These are phyloP conservation scores for Pangasianodon hypophthalmus DNA, from an alignment of 2,113 vertebrate species.

Conservation along the genomic window DNA sequence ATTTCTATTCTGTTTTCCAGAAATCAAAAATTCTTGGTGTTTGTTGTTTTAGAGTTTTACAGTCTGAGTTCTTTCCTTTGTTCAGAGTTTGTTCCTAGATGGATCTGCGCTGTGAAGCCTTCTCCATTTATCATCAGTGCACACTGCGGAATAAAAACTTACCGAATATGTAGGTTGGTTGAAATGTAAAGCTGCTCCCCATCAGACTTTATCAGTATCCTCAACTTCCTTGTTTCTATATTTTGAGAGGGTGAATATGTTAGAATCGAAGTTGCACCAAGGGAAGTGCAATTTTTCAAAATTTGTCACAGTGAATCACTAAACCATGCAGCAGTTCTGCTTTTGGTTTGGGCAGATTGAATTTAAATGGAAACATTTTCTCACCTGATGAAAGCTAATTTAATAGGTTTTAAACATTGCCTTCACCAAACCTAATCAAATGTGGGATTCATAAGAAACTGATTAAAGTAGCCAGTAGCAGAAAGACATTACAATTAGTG, in stretches of 20 bases:
- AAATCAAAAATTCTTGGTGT: not conserved
- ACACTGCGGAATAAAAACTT: slow-evolving; percentile 17
- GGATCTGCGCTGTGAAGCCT: not conserved
- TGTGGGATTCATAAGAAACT: not conserved
- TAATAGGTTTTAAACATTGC: slow-evolving; percentile 10
- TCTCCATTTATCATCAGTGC: slow-evolving; percentile 32
- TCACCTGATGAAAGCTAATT: not conserved
- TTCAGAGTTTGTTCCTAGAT: slow-evolving; percentile 24
- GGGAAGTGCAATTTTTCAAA: slow-evolving; percentile 14
- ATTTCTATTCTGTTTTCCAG: slow-evolving; percentile 1
- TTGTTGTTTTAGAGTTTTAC: not conserved
- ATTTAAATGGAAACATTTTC: slow-evolving; percentile 24
- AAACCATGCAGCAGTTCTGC: not conserved
- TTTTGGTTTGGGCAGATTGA: not conserved
- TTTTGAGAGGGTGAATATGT: not conserved
- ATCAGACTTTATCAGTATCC: not conserved
- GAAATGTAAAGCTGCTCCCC: slow-evolving; percentile 53
- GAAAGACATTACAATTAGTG: not conserved
- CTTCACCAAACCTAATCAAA: not conserved
- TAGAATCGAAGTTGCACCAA: slow-evolving; percentile 12
- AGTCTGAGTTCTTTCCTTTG: slow-evolving; percentile 19
- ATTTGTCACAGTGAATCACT: not conserved
- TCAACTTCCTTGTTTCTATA: not conserved
- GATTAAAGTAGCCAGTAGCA: slow-evolving; percentile 8
- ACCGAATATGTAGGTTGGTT: slow-evolving; percentile 43